Conservation (phyloP, 2,113 vertebrate genomes). For the Hemichromis elongatus region DNA sequence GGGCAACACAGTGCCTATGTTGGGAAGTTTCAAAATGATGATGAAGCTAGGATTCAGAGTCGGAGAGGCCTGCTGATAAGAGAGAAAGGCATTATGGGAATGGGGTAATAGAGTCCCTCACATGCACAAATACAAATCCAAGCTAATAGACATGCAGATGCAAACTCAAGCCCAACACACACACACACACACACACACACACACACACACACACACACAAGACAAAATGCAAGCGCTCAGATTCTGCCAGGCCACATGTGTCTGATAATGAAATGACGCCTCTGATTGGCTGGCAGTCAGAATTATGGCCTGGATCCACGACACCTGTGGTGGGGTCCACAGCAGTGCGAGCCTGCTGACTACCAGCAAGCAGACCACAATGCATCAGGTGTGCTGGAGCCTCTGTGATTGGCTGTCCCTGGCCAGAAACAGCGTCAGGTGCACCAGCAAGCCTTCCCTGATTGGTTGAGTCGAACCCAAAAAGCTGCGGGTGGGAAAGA, state of each 20-base stretch:
- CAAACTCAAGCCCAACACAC: not conserved
- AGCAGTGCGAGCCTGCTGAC: not conserved
- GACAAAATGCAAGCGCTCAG: slow-evolving; percentile 17
- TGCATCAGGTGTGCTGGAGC: slow-evolving; percentile 61
- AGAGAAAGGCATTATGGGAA: slow-evolving; percentile 48
- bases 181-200: not conserved
- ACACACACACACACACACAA: not conserved
- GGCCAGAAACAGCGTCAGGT: slow-evolving; percentile 67
- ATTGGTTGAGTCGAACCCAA: slow-evolving; percentile 58
- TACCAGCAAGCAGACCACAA: slow-evolving; percentile 26
- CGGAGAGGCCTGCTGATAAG: slow-evolving; percentile 54
- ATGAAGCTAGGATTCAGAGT: slow-evolving; percentile 34
- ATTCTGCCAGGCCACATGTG: slow-evolving; percentile 48
- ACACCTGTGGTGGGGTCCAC: slow-evolving; percentile 50
- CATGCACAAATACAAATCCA: not conserved
- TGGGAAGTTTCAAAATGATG: slow-evolving; percentile 51
- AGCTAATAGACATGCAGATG: not conserved
- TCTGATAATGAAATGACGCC: slow-evolving; percentile 25
- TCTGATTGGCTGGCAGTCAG: slow-evolving; percentile 46
- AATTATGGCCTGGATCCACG: slow-evolving; percentile 42
- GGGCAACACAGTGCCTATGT: slow-evolving; percentile 56
- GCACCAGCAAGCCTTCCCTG: slow-evolving; percentile 5
- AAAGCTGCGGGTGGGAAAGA: slow-evolving; percentile 35
- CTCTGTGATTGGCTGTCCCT: slow-evolving; percentile 43
- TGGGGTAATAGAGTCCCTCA: not conserved